Evolutionary conservation across 1,140 invertebrate species (phyloP).

Genomic region (Xylocopa sonorina): DNA sequence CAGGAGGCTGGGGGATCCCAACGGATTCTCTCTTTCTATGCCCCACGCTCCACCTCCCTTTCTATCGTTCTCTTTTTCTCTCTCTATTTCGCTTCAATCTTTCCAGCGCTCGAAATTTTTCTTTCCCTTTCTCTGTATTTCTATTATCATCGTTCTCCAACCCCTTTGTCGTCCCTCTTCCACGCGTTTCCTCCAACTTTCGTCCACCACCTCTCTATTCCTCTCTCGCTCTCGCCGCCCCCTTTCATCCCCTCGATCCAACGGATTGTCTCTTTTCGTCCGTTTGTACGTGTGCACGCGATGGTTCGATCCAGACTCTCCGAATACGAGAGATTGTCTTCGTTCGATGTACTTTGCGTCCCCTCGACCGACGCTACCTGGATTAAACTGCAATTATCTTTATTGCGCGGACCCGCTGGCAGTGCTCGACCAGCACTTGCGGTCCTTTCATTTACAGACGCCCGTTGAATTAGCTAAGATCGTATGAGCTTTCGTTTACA

Average conservation of each 20-base stretch:
- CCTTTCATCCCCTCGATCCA: neutral
- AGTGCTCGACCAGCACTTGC: neutral
- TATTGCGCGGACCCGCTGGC: conserved; percentile 66
- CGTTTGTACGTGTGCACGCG: neutral
- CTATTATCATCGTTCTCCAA: neutral
- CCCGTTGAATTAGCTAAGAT: neutral
- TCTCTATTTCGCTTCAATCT: conserved; percentile 33
- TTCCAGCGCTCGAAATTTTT: conserved; percentile 23
- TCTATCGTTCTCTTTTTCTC: neutral
- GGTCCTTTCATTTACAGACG: neutral
- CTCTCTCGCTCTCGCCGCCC: too few relatives aligned
- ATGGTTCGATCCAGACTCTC: conserved; percentile 66
- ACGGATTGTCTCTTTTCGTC: neutral
- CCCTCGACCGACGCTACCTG: conserved; percentile 45
- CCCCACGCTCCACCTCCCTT: neutral
- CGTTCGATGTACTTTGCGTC: conserved; percentile 54
- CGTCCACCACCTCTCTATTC: neutral
- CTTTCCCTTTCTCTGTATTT: neutral
- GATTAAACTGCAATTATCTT: conserved; percentile 79
- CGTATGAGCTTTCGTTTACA: neutral
- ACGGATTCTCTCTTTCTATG: conserved; percentile 47
- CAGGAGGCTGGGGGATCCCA: conserved; percentile 69
- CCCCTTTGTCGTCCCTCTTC: neutral
- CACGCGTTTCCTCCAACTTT: conserved; percentile 6
- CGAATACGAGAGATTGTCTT: conserved; percentile 54